These are phyloP conservation scores for Morus bassanus DNA, from an alignment of 2,797 vertebrate genomes.

Conservation along the genomic window DNA sequence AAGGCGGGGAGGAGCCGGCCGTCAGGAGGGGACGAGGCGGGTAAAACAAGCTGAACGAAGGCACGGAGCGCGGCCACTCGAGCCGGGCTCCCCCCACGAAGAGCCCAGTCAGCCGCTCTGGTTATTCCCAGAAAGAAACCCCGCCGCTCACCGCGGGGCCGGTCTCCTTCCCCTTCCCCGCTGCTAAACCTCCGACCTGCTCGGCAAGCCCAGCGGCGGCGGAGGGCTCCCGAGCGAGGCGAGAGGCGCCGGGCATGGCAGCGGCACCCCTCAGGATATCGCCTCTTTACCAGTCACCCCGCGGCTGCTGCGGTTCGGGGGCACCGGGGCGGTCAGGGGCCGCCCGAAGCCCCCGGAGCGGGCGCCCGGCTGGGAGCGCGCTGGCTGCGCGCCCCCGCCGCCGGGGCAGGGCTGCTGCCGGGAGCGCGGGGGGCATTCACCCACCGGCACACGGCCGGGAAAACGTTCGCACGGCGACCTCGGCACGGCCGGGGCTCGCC, in stretches of 20 bases:
- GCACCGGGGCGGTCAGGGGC: background rate
- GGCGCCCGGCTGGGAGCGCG: background rate
- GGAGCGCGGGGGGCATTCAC: too few species aligned
- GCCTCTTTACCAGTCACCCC: background rate
- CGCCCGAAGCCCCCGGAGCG: background rate
- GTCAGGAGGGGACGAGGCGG: background rate
- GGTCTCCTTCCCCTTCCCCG: background rate
- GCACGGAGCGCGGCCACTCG: background rate
- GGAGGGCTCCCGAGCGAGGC: background rate
- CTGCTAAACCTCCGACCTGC: background rate
- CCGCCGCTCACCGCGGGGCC: background rate
- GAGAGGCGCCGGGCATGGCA: background rate
- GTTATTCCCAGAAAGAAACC: background rate
- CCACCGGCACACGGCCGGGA: background rate
- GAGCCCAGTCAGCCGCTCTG: background rate
- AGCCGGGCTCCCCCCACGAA: background rate
- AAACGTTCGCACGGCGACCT: background rate
- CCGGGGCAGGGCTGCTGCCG: background rate
- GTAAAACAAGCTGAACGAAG: background rate
- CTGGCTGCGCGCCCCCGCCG: background rate
- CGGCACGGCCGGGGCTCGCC: background rate
- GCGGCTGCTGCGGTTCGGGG: background rate
- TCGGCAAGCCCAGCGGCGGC: background rate
- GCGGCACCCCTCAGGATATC: background rate
- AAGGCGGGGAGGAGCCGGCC: background rate